phyloP scores from a whole-genome alignment of 2,797 vertebrate species.

The Siniperca obscura region DNA sequence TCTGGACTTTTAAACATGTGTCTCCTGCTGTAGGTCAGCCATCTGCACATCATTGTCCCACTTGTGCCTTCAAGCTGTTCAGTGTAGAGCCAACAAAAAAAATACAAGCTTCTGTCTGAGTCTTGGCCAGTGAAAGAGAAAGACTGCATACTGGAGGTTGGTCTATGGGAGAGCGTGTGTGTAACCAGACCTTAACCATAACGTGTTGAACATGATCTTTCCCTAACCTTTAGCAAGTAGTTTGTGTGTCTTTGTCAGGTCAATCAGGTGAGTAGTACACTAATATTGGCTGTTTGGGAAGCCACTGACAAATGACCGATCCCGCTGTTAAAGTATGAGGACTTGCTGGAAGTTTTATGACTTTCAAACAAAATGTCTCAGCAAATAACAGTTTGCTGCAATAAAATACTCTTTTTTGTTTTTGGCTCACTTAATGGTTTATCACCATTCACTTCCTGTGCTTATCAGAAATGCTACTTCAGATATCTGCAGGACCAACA shows the following conservation, averaged over 20 bases:
- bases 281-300: neutral
- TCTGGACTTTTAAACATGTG: constrained; percentile 25
- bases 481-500: neutral
- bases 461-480: constrained; percentile 2
- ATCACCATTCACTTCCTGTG: neutral
- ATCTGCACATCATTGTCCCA: constrained; percentile 21
- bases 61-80: neutral
- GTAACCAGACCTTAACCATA: too few species aligned
- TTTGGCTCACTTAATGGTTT: neutral
- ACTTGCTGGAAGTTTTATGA: constrained; percentile 4
- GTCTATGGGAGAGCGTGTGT: neutral
- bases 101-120: neutral
- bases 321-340: neutral
- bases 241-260: neutral
- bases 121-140: neutral
- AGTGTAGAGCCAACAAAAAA: neutral
- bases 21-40: constrained; percentile 31
- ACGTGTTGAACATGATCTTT: neutral
- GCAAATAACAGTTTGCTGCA: neutral
- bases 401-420: neutral
- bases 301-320: neutral
- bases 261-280: neutral
- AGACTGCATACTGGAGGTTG: neutral
- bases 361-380: constrained; percentile 7
- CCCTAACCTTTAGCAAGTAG: neutral